Conservation (phyloP, 2,797 vertebrate species). For the Podargus strigoides region DNA sequence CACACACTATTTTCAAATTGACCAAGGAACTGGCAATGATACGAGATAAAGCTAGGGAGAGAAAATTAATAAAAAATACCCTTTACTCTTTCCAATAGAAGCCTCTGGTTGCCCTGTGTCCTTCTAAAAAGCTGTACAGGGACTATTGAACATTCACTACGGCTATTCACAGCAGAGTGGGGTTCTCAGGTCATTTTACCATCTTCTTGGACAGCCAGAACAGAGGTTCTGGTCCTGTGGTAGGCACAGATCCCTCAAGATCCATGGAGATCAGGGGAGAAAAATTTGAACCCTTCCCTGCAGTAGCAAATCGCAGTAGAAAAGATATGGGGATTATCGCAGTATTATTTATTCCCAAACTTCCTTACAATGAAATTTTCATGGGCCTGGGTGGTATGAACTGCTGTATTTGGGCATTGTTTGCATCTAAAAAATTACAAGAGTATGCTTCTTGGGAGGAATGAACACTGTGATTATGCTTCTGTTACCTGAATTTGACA, state of each 20-base stretch:
- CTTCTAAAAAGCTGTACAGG: background rate
- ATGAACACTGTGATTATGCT: background rate
- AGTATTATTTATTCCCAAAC: background rate
- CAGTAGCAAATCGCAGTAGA: background rate
- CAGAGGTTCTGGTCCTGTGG: background rate
- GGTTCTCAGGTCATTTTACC: background rate
- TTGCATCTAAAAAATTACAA: background rate
- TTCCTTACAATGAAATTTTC: background rate
- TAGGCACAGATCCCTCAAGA: background rate
- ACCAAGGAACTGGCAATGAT: background rate
- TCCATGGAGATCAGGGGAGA: background rate
- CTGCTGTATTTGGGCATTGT: background rate
- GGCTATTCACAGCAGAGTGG: background rate
- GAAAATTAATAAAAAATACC: background rate
- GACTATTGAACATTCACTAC: background rate
- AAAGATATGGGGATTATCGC: background rate
- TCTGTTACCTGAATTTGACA: background rate
- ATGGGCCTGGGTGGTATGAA: background rate
- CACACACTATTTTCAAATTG: background rate
- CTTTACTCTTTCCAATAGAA: background rate
- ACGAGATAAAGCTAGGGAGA: background rate
- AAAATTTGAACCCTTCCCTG: background rate
- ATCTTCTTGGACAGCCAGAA: background rate
- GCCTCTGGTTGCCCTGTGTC: background rate
- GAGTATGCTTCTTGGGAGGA: background rate